Evolutionary conservation across 2,888 invertebrate genomes (phyloP), one percentile per base, ranked within the genome.

Genomic region (Xanthorhoe spadicearia): DNA sequence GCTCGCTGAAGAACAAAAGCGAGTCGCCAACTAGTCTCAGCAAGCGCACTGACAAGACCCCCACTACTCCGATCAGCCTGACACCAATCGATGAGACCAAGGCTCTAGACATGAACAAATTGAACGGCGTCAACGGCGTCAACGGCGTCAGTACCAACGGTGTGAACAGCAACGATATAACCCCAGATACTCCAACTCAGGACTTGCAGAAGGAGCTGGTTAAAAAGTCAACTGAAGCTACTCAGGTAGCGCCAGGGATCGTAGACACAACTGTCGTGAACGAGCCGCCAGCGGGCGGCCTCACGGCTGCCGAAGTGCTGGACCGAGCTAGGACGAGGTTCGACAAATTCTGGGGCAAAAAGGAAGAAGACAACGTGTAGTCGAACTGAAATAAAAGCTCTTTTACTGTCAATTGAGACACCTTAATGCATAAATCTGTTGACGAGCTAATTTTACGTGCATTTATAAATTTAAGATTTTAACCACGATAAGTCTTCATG

Each of bases 271-370:
- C 91, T 18, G 90, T 93, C 5, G 92, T 93, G 18, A 94, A 93
- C 46, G 94, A 94, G 46, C 74, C 89, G 38, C 75, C 78, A 60
- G 78, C 81, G 55, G 93, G 92, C n/a, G 93, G 94, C 1, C 91
- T 95, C 51, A 92, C 95, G 56, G 96, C 96, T 46, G 94, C 95
- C 63, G 96, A 97, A 83, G 96, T 97, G 69, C 92, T 97, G 73
- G 97, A 97, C 84, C 95, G 96, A 85, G 97, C 97, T 77, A 95
- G 97, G 77, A 96, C 95, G 86, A 95, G 97, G 77, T 97, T 97
- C 84, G 97, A 97, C 88, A 96, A 96, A 82, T 97, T 97, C 88
- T 97, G 97, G 97, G 96, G 96, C 73, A 96, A 95, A 80, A 95
- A 93, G 77, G 95, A 95, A 78, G 94, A 94, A 76, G 94, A 94